Evolutionary conservation across 1,140 invertebrate genomes (phyloP), one percentile per base, ranked within the genome.

Genomic region (Trichonephila clavipes): DNA sequence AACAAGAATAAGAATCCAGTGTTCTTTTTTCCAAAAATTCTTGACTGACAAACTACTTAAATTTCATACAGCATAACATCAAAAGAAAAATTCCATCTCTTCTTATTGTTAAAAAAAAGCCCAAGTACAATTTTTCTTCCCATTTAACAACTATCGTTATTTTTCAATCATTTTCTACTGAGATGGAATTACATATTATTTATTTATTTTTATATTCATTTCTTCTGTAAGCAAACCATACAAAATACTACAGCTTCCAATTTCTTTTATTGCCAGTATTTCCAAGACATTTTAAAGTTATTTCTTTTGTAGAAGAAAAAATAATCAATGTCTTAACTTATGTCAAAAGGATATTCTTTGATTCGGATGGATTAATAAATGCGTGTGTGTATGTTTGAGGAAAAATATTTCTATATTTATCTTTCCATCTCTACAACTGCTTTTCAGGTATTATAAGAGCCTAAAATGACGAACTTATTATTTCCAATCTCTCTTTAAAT

Each of bases 101-200:
- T 40, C 72, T 40, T 18, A 16, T 77, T 77, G 10, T 2, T 12
- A 18, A 77, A 77, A 77, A 77, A 77, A 72, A 72, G 34, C 0
- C 5, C 0, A 40, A 19, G 72, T 18, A 34, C 72, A 34, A 77
- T 85, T 85, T 85, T 28, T 85, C 58, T 59, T 85, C 12, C 12
- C n/a, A 58, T 59, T 59, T 24, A 58, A 28, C 83, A 85, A 85
- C 59, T 58, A 21, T 51, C 83, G n/a, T 85, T 85, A 85, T 85
- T 85, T 85, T 24, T 12, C 83, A 24, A 85, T 85, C 51, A 85
- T 85, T 85, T 85, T 61, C 44, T 19, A 7, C 16, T 77, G 28
- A 77, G 18, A 77, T 7, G 28, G 24, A 34, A 12, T 40, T 40
- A 16, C 1, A 16, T 77, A 40, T 40, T 77, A 34, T 34, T 77